Percentiles rank a stretch among this genome's conserved stretches.
phyloP scores from a whole-genome alignment of 1,140 invertebrate species.

The Artemia franciscana region DNA sequence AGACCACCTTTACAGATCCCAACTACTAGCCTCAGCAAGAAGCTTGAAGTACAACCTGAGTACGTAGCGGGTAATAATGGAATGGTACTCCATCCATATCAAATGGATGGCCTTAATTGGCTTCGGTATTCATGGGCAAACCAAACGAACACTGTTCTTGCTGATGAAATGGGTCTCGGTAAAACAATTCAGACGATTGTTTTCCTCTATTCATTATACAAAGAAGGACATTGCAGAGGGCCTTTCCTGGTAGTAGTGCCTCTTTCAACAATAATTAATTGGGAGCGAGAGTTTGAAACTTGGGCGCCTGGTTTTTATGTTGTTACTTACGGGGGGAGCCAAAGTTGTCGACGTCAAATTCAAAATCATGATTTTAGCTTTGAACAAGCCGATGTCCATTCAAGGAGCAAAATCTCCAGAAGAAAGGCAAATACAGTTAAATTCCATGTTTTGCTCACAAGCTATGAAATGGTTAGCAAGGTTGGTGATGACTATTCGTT shows the following conservation, averaged over 20 bases:
- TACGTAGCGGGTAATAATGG: conserved; percentile 70
- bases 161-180: conserved; percentile 98
- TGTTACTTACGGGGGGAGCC: conserved; percentile 95
- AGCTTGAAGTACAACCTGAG: conserved; percentile 76
- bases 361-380: conserved; percentile 95
- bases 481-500: conserved; percentile 89
- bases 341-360: conserved; percentile 77
- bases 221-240: conserved; percentile 94
- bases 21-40: conserved; percentile 73
- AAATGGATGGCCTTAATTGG: conserved; percentile 80
- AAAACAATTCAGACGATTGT: conserved; percentile 98
- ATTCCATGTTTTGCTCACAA: conserved; percentile 94
- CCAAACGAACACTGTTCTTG: conserved; percentile 89
- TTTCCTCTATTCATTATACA: conserved; percentile 93
- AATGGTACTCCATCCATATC: conserved; percentile 88
- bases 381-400: conserved; percentile 74
- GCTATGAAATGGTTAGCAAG: conserved; percentile 93
- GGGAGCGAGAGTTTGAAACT: conserved; percentile 97
- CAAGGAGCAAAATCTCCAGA: conserved; percentile 51
- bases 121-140: conserved; percentile 91
- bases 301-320: conserved; percentile 99
- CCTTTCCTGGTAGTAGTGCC: conserved; percentile 93
- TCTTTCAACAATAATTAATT: conserved; percentile 96
- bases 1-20: conserved; percentile 77
- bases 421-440: conserved; percentile 69